Evolutionary conservation across 2,888 invertebrate species (phyloP).

Genomic region (Achlya flavicornis): DNA sequence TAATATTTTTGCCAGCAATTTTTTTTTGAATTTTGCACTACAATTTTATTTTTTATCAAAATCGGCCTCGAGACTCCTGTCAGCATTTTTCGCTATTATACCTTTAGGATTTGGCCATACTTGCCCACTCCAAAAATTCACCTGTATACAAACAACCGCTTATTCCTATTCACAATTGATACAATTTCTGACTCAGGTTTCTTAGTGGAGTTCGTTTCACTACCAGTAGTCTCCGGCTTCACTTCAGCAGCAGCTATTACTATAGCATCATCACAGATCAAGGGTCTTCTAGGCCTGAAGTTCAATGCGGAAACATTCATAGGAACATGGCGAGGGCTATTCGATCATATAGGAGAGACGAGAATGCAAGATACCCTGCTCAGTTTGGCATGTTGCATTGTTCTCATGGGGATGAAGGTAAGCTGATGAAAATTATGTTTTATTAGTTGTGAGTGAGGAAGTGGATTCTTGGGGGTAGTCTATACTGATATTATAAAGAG

Average conservation of each 20-base stretch:
- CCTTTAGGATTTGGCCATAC: too few relatives aligned
- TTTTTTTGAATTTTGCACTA: too few relatives aligned
- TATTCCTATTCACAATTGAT: too few relatives aligned
- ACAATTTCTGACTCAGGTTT: slow-evolving; percentile 80
- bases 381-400: slow-evolving; percentile 84
- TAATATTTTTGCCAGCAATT: too few relatives aligned
- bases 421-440: slow-evolving; percentile 26
- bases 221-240: slow-evolving; percentile 89
- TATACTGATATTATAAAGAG: too few relatives aligned
- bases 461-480: too few relatives aligned
- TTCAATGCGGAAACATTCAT: slow-evolving; percentile 86
- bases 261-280: slow-evolving; percentile 90
- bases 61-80: too few relatives aligned
- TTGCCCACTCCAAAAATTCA: too few relatives aligned
- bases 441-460: too few relatives aligned
- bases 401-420: slow-evolving; percentile 86
- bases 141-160: too few relatives aligned
- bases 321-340: slow-evolving; percentile 83
- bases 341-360: slow-evolving; percentile 78
- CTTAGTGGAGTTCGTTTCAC: slow-evolving; percentile 89
- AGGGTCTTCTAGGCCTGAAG: slow-evolving; percentile 85
- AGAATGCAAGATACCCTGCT: slow-evolving; percentile 85
- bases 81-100: too few relatives aligned
- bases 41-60: too few relatives aligned
- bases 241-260: slow-evolving; percentile 90